Evolutionary conservation across 2,113 vertebrate genomes (phyloP).

Genomic region (Rafetus swinhoei): DNA sequence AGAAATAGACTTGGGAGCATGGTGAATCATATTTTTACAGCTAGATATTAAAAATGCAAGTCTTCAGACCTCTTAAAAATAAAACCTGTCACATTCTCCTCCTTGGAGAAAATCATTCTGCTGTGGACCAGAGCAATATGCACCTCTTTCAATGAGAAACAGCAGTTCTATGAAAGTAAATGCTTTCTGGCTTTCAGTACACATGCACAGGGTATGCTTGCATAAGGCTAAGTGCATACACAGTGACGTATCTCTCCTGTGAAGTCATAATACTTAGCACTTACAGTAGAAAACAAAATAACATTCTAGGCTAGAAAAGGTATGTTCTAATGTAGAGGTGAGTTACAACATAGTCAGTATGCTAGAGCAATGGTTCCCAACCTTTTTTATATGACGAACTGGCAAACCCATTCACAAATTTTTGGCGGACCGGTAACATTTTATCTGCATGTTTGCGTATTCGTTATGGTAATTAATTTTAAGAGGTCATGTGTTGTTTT

Average conservation of each 20-base stretch:
- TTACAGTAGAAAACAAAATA: not conserved
- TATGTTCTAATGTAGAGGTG: not conserved
- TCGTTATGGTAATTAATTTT: no score
- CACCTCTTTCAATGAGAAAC: not conserved
- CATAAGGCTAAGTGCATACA: not conserved
- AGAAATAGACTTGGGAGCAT: not conserved
- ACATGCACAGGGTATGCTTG: not conserved
- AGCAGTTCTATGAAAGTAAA: not conserved
- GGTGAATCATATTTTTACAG: not conserved
- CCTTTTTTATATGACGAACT: no score
- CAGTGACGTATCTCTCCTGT: not conserved
- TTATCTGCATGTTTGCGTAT: no score
- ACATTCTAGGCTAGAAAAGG: not conserved
- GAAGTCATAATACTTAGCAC: not conserved
- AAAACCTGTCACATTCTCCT: not conserved
- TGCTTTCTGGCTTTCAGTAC: not conserved
- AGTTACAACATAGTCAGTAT: not conserved
- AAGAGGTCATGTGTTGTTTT: no score
- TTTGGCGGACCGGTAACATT: no score
- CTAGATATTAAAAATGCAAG: not conserved
- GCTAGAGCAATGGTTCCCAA: no score
- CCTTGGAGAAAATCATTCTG: not conserved
- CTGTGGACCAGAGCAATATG: accelerated
- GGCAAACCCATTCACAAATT: no score
- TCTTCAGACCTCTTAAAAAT: not conserved